A percentile compares a stretch with the other conserved stretches of the same genome.
Conservation (phyloP, 2,888 invertebrate species). For the Aproaerema taeniolella region DNA sequence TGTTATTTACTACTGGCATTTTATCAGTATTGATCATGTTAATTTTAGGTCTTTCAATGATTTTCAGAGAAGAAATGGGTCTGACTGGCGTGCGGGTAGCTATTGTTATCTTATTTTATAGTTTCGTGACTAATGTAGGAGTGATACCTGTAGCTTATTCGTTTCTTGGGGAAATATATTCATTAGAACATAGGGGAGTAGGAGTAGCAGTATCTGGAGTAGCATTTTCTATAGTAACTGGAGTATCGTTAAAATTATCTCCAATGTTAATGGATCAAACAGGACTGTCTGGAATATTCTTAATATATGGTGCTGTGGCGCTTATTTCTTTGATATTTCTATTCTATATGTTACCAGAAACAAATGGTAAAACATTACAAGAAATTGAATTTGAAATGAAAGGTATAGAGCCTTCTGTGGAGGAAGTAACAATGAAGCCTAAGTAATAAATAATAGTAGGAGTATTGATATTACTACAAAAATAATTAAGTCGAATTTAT, state of each 20-base stretch:
- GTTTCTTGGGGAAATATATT: conserved; percentile 36
- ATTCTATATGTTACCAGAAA: conserved; percentile 24
- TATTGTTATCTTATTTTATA: conserved; percentile 28
- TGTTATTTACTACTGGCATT: conserved; percentile 30
- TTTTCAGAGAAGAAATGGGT: conserved; percentile 20
- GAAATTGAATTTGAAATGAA: neutral
- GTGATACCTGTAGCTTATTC: conserved; percentile 31
- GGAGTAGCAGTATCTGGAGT: conserved; percentile 29
- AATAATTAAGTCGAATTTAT: too few species aligned
- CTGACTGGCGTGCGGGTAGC: too few species aligned
- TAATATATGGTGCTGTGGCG: conserved; percentile 28
- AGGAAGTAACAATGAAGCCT: too few species aligned
- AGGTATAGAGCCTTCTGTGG: neutral
- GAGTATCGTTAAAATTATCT: conserved; percentile 29
- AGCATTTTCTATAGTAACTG: conserved; percentile 25
- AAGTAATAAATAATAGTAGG: too few species aligned
- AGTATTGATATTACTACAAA: too few species aligned
- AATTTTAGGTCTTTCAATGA: conserved; percentile 23
- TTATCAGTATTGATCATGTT: conserved; percentile 30
- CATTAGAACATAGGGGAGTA: conserved; percentile 35
- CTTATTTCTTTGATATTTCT: conserved; percentile 27
- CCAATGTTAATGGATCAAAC: conserved; percentile 32
- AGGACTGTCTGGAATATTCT: conserved; percentile 32
- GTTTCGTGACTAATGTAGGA: conserved; percentile 29
- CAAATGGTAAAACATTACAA: neutral